Evolutionary conservation across 2,888 invertebrate genomes (phyloP).

Genomic region (Melinaea marsaeus): DNA sequence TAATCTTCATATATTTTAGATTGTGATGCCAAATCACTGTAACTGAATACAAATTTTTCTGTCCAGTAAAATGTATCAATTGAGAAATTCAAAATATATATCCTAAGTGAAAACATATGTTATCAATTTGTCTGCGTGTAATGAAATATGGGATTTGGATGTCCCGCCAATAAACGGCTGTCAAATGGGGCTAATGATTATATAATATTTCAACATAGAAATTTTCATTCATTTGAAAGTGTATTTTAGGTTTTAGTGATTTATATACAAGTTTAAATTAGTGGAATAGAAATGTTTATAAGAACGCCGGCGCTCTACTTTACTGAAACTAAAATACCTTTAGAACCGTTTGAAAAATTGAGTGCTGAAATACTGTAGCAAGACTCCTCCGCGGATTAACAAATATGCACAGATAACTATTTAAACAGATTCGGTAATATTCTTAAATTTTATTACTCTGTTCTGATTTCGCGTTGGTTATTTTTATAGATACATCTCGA

Average conservation of each 20-base stretch:
- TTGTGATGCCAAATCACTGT: no score
- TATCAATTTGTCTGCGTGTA: neutral
- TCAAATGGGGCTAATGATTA: conserved; percentile 34
- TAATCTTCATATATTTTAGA: no score
- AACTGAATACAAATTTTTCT: no score
- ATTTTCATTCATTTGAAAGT: conserved; percentile 31
- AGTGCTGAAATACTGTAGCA: conserved; percentile 60
- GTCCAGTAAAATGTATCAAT: no score
- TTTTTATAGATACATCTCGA: conserved; percentile 12
- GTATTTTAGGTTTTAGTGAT: conserved; percentile 38
- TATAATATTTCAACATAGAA: conserved; percentile 30
- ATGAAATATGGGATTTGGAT: conserved; percentile 20
- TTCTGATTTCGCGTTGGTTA: conserved; percentile 12
- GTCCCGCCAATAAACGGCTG: conserved; percentile 20
- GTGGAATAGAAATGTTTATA: conserved; percentile 55
- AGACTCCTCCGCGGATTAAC: conserved; percentile 55
- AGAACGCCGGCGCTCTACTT: conserved; percentile 53
- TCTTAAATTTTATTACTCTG: conserved; percentile 43
- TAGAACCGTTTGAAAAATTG: conserved; percentile 60
- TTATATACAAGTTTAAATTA: conserved; percentile 47
- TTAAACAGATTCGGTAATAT: conserved; percentile 29
- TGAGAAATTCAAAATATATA: no score
- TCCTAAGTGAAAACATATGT: no score
- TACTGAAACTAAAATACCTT: conserved; percentile 54
- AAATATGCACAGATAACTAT: conserved; percentile 40